Evolutionary conservation across 2,113 vertebrate species (phyloP).

Genomic region (Anseranas semipalmata): DNA sequence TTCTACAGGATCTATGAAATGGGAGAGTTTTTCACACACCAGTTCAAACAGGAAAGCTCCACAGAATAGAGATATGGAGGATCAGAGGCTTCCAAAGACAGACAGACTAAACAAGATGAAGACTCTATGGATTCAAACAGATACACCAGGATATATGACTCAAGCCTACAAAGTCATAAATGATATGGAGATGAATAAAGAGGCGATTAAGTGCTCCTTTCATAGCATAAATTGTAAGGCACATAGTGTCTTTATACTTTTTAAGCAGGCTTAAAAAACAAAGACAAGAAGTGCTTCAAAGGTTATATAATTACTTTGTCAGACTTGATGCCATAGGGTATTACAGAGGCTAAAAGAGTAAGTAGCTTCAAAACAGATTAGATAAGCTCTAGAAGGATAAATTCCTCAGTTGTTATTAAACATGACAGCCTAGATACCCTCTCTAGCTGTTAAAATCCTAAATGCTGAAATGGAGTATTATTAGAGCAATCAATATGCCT

Average conservation of each 20-base stretch:
- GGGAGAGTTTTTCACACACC: not conserved
- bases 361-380: constrained; percentile 14
- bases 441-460: not conserved
- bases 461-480: not conserved
- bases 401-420: constrained; percentile 9
- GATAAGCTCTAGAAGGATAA: not conserved
- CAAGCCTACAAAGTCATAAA: not conserved
- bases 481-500: not conserved
- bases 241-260: not conserved
- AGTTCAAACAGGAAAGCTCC: not conserved
- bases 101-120: not conserved
- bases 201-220: not conserved
- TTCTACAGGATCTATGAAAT: not conserved
- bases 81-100: not conserved
- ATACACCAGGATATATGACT: not conserved
- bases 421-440: not conserved
- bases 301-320: constrained; percentile 16
- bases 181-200: not conserved
- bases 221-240: not conserved
- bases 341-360: not conserved
- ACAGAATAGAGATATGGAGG: not conserved
- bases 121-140: not conserved
- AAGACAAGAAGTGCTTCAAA: not conserved
- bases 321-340: not conserved
- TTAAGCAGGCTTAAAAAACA: not conserved